Evolutionary conservation across 2,113 vertebrate genomes (phyloP).

Genomic region (Callocephalon fimbriatum): DNA sequence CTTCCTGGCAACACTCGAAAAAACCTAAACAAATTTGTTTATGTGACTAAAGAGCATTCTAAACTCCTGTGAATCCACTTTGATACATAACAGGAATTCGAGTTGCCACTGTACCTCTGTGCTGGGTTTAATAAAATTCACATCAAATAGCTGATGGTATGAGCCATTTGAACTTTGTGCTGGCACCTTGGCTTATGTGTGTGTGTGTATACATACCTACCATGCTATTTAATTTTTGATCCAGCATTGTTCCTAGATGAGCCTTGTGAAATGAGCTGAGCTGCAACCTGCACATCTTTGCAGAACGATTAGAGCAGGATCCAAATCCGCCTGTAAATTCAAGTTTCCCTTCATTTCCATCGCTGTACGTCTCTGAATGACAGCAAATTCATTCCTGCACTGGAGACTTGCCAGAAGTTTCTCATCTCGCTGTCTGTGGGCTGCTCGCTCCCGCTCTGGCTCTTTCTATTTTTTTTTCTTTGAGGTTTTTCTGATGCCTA

Average conservation of each 20-base stretch:
- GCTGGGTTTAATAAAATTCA: constrained; percentile 42
- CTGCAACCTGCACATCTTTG: constrained; percentile 59
- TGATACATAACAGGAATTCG: constrained; percentile 21
- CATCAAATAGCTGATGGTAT: constrained; percentile 32
- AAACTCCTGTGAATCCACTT: constrained; percentile 46
- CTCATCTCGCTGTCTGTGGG: constrained; percentile 71
- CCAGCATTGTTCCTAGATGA: neutral
- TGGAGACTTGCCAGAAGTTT: constrained; percentile 80
- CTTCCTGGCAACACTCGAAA: neutral
- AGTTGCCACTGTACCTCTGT: constrained; percentile 39
- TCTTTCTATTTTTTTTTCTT: constrained; percentile 19
- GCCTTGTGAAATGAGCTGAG: constrained; percentile 8
- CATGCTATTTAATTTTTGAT: neutral
- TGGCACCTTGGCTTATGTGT: neutral
- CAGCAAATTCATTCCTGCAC: constrained; percentile 69
- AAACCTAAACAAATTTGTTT: constrained; percentile 39
- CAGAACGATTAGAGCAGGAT: constrained; percentile 23
- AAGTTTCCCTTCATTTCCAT: constrained; percentile 68
- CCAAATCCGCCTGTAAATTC: constrained; percentile 43
- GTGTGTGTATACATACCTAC: too few species aligned
- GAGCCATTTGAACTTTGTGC: constrained; percentile 50
- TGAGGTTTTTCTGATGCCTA: constrained; percentile 73
- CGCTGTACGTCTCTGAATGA: constrained; percentile 51
- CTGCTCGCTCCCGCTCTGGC: constrained; percentile 44
- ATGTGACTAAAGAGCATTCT: constrained; percentile 24